Percentiles rank a stretch among this genome's conserved stretches.
phyloP scores from a whole-genome alignment of 2,797 vertebrate genomes.

The Etheostoma perlongum region DNA sequence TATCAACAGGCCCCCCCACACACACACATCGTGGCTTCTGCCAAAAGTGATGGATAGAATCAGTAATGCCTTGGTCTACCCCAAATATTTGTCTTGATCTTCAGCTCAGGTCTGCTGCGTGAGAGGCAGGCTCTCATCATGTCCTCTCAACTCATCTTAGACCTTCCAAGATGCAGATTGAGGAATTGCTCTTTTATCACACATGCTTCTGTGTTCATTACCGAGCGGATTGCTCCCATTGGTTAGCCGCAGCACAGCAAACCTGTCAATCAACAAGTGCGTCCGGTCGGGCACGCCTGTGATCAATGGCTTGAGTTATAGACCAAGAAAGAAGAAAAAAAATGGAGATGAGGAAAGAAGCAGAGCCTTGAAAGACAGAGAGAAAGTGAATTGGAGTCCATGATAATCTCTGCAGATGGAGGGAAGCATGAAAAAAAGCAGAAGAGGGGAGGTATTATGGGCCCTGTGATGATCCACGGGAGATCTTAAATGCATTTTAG shows the following conservation, averaged over 20 bases:
- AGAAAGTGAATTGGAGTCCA: slow-evolving; percentile 31
- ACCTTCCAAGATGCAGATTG: slow-evolving; percentile 53
- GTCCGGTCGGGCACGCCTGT: slow-evolving; percentile 9
- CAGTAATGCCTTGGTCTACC: slow-evolving; percentile 65
- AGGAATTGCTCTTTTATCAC: slow-evolving; percentile 73
- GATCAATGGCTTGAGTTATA: slow-evolving; percentile 53
- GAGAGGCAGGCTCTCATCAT: slow-evolving; percentile 54
- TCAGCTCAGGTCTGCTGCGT: slow-evolving; percentile 43
- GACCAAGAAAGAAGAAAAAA: slow-evolving; percentile 18
- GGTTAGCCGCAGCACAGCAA: slow-evolving; percentile 72
- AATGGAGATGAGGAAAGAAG: slow-evolving; percentile 18
- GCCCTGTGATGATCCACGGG: slow-evolving; percentile 58
- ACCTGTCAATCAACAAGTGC: slow-evolving; percentile 52
- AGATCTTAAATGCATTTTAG: slow-evolving; percentile 70
- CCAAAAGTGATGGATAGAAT: slow-evolving; percentile 73
- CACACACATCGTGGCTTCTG: slow-evolving; percentile 43
- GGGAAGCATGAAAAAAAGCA: slow-evolving; percentile 11
- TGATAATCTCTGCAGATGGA: slow-evolving; percentile 57
- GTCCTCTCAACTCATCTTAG: slow-evolving; percentile 55
- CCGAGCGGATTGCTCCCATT: slow-evolving; percentile 57
- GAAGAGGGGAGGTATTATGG: slow-evolving; percentile 29
- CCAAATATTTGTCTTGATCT: slow-evolving; percentile 78
- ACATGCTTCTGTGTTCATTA: slow-evolving; percentile 57
- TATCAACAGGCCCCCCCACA: slow-evolving; percentile 39
- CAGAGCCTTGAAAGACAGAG: slow-evolving; percentile 36